Base-by-base conservation (phyloP, 2,113 vertebrate genomes). In the Stigmatopora nigra region DNA sequence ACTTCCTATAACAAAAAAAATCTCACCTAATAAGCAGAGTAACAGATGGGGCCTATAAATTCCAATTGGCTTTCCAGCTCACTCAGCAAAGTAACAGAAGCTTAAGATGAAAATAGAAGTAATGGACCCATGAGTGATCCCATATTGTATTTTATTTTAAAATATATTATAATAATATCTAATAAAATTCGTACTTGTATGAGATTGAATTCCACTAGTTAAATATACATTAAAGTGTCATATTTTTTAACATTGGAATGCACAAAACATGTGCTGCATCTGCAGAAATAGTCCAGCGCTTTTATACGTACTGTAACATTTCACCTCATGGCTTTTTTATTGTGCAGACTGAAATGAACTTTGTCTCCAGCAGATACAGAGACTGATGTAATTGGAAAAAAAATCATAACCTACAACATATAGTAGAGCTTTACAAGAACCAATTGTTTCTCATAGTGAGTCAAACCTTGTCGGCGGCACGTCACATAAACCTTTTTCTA, bases 401-500 rank as follows among this genome's bases (percentile, higher is more conserved):
- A 31, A 56, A 19, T 11, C n/a, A 44, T 12, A 60, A 12, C 31
- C 35, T 59, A 17, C 17, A 49, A 17, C 6, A 52, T 19, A 52
- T 9, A n/a, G 5, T 10, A n/a, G 8, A 16, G 57, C 22, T 25
- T 35, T n/a, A 10, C 45, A 19, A 69, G 53, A 56, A 73, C 67
- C 65, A 82, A 76, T 79, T 73, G 76, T 73, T 69, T 81, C 68
- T 71, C 41, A 7, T 61, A 75, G 65, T 13, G 44, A 77, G 69
- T 64, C 63, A 68, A 83, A 56, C 55, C 14, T 71, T 76, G 60
- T 73, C 52, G 61, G 59, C 62, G 67, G 61, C 44, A 41, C 46
- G 48, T 61, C 57, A n/a, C 79, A 76, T 73, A 78, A 81, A 80
- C 71, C 84, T 82, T 71, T 75, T 67, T 11, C 78, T 79, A 73